Conservation (phyloP, 2,888 invertebrate genomes). For the Tetranychus piercei region DNA sequence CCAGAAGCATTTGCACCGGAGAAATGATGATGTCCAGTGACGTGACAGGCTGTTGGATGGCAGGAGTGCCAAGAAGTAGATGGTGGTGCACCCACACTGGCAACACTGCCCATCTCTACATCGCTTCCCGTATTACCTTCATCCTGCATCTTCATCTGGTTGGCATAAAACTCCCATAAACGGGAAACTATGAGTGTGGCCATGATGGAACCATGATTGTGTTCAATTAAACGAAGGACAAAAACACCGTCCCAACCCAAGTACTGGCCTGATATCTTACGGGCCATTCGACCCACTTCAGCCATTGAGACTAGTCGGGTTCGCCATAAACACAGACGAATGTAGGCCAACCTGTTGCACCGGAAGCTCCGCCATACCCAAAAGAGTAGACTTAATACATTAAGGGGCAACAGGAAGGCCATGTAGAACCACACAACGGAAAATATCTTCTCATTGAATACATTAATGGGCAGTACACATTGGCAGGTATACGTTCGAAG, state of each 20-base stretch:
- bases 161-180: conserved; percentile 30
- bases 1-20: not conserved
- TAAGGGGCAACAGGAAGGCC: conserved; percentile 30
- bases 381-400: conserved; percentile 29
- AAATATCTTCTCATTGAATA: conserved; percentile 32
- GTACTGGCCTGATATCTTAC: conserved; percentile 31
- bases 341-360: conserved; percentile 32
- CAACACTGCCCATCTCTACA: conserved; percentile 27
- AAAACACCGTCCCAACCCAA: conserved; percentile 32
- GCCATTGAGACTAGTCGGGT: conserved; percentile 36
- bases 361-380: conserved; percentile 30
- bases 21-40: conserved; percentile 21
- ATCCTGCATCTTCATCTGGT: conserved; percentile 29
- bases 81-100: conserved; percentile 27
- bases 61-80: conserved; percentile 28
- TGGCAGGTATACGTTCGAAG: conserved; percentile 31
- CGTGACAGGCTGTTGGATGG: conserved; percentile 27
- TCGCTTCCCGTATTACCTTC: conserved; percentile 25
- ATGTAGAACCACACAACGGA: conserved; percentile 33
- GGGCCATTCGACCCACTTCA: conserved; percentile 31
- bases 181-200: conserved; percentile 29
- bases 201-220: conserved; percentile 32
- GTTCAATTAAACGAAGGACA: conserved; percentile 31
- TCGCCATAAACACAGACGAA: conserved; percentile 30
- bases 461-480: conserved; percentile 31